Percentiles rank a stretch among this genome's conserved stretches.
These are phyloP conservation scores for Seriola quinqueradiata DNA, from an alignment of 2,113 vertebrate species.

Conservation along the genomic window DNA sequence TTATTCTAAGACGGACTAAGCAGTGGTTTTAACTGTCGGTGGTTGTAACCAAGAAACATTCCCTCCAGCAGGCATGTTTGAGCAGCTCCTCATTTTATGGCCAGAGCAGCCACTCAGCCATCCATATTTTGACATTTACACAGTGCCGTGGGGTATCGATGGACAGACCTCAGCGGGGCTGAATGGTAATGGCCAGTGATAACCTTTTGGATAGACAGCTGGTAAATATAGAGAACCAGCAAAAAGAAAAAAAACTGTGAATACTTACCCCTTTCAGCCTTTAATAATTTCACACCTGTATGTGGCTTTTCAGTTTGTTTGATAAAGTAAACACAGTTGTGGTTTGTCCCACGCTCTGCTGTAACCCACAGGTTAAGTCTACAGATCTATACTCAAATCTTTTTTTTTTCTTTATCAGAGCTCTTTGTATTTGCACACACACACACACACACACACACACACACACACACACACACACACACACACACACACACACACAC, in stretches of 20 bases:
- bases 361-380: not conserved
- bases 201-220: conserved; percentile 65
- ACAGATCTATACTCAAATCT: not conserved
- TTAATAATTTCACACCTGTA: not conserved
- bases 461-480: not conserved
- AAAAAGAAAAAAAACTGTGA: not conserved
- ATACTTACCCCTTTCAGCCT: conserved; percentile 19
- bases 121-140: conserved; percentile 76
- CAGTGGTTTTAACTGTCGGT: not conserved
- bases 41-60: conserved; percentile 3
- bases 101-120: conserved; percentile 23
- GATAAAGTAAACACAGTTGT: conserved; percentile 16
- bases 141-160: conserved; percentile 42
- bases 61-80: conserved; percentile 18
- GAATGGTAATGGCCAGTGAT: conserved; percentile 59
- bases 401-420: not conserved
- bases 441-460: too few species aligned
- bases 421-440: too few species aligned
- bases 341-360: not conserved
- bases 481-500: not conserved
- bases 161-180: conserved; percentile 41
- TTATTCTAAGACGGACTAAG: not conserved
- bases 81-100: conserved; percentile 32
- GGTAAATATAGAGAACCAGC: conserved; percentile 49
- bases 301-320: conserved; percentile 4